These are phyloP conservation scores for Hipposideros larvatus DNA, from an alignment of 2,797 vertebrate genomes.

Conservation along the genomic window DNA sequence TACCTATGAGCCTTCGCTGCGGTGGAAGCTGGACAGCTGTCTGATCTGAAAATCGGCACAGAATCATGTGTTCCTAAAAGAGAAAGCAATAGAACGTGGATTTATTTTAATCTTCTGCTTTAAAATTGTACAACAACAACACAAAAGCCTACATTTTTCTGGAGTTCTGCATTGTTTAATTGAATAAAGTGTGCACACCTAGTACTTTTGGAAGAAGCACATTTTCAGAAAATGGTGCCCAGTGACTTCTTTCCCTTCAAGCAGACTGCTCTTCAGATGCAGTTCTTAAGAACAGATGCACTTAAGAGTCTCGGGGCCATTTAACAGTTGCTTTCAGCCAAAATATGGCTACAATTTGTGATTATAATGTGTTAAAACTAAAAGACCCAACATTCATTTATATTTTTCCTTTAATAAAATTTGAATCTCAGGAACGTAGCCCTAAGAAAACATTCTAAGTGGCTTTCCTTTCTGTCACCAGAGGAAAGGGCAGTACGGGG, in stretches of 20 bases:
- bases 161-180: not conserved
- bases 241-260: not conserved
- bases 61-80: constrained; percentile 97
- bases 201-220: not conserved
- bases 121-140: not conserved
- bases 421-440: not conserved
- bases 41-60: constrained; percentile 98
- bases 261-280: not conserved
- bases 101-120: constrained; percentile 44
- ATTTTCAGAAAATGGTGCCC: not conserved
- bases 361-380: not conserved
- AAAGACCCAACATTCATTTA: constrained; percentile 9
- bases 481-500: not conserved
- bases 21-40: constrained; percentile 95
- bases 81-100: constrained; percentile 25
- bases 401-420: constrained; percentile 11
- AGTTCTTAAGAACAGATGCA: not conserved
- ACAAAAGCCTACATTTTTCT: not conserved
- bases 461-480: not conserved
- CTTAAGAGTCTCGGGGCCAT: not conserved
- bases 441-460: not conserved
- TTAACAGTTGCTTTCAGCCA: not conserved
- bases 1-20: constrained; percentile 94
- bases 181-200: constrained; percentile 32
- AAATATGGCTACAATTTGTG: not conserved